phyloP scores from a whole-genome alignment of 1,140 invertebrate species.

The Anagrus nilaparvatae region DNA sequence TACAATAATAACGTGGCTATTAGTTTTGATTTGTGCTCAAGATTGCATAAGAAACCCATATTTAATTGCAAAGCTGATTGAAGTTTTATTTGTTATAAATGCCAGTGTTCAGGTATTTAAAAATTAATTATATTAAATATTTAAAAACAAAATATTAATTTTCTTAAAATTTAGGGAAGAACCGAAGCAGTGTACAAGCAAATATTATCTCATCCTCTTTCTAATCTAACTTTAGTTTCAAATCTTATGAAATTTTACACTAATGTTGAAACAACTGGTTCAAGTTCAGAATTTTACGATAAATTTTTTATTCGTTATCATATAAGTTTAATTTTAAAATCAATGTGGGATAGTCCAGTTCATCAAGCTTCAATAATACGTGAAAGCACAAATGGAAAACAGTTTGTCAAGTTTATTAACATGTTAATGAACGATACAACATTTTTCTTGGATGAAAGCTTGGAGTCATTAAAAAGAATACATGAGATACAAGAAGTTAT shows the following conservation, averaged over 20 bases:
- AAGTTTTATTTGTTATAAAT: constrained; percentile 89
- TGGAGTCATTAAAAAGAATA: constrained; percentile 89
- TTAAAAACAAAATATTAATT: constrained; percentile 1
- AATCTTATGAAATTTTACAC: constrained; percentile 97
- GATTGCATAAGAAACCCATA: constrained; percentile 93
- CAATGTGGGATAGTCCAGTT: constrained; percentile 66
- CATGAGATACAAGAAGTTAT: constrained; percentile 90
- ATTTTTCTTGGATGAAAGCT: constrained; percentile 91
- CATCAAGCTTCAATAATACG: constrained; percentile 65
- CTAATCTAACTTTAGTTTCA: constrained; percentile 70
- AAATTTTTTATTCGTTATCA: constrained; percentile 98
- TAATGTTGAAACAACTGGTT: constrained; percentile 94
- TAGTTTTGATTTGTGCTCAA: constrained; percentile 81
- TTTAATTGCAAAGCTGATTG: constrained; percentile 87
- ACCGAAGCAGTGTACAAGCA: constrained; percentile 49
- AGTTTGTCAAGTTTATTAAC: constrained; percentile 97
- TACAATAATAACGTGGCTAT: constrained; percentile 75
- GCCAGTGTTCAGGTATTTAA: constrained; percentile 59
- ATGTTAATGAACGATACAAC: constrained; percentile 99
- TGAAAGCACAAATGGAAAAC: constrained; percentile 74
- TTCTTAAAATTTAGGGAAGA: constrained; percentile 37
- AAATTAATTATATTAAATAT: constrained; percentile 3
- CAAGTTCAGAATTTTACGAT: constrained; percentile 96
- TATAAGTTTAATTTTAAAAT: constrained; percentile 92
- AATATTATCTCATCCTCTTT: constrained; percentile 79